A percentile compares a stretch with the other conserved stretches of the same genome.
phyloP scores from a whole-genome alignment of 1,140 invertebrate genomes.

The Zaprionus davidi region DNA sequence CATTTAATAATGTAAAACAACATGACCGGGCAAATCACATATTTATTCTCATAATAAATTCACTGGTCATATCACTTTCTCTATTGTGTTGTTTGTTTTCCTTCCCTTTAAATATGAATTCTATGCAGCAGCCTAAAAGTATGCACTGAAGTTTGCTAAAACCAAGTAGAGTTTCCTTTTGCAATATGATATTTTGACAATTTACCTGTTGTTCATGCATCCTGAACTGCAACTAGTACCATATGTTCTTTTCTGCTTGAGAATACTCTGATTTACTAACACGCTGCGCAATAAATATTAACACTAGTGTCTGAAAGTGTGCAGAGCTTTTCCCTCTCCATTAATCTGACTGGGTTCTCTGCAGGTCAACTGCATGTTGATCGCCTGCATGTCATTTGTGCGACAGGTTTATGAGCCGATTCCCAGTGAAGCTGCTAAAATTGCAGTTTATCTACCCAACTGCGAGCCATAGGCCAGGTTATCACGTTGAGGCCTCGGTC shows the following conservation, averaged over 20 bases:
- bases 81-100: too few species aligned
- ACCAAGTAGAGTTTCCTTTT: background rate
- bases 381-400: background rate
- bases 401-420: constrained; percentile 19
- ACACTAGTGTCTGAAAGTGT: background rate
- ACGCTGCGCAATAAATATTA: background rate
- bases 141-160: background rate
- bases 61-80: too few species aligned
- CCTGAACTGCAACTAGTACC: too few species aligned
- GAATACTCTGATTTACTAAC: background rate
- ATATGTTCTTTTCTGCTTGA: background rate
- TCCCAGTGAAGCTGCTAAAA: constrained; percentile 32
- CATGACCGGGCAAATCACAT: background rate
- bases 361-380: background rate
- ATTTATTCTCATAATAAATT: background rate
- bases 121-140: background rate
- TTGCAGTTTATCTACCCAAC: constrained; percentile 30
- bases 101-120: background rate
- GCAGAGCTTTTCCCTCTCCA: background rate
- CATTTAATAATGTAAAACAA: too few species aligned
- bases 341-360: background rate
- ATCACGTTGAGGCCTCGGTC: constrained; percentile 45
- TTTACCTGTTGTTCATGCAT: background rate
- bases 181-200: too few species aligned
- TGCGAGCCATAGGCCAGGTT: constrained; percentile 20